Conservation (phyloP, 2,888 invertebrate genomes). For the Epicampocera succincta region DNA sequence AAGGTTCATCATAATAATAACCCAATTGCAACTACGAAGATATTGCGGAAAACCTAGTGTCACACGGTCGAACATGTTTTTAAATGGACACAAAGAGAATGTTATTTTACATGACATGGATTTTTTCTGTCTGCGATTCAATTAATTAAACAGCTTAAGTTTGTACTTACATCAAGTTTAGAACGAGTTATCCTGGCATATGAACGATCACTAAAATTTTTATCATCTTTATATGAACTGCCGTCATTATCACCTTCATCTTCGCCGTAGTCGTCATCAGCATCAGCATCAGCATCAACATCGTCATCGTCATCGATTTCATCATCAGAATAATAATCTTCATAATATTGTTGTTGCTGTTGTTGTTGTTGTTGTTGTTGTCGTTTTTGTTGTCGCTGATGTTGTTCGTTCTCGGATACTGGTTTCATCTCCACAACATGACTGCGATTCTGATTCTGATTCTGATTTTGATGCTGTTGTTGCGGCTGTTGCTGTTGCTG, state of each 20-base stretch:
- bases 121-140: too few relatives aligned
- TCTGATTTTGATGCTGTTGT: too few relatives aligned
- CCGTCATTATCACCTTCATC: constrained; percentile 63
- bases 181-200: constrained; percentile 70
- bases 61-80: too few relatives aligned
- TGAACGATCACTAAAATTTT: constrained; percentile 65
- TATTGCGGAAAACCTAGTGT: too few relatives aligned
- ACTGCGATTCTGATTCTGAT: not conserved
- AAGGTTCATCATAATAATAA: too few relatives aligned
- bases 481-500: too few relatives aligned
- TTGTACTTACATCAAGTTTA: constrained; percentile 66
- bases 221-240: constrained; percentile 59
- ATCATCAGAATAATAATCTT: constrained; percentile 64
- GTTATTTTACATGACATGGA: too few relatives aligned
- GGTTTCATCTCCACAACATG: constrained; percentile 38
- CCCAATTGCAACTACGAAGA: too few relatives aligned
- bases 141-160: not conserved
- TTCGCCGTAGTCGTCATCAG: constrained; percentile 68
- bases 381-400: constrained; percentile 11
- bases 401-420: constrained; percentile 50
- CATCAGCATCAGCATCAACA: constrained; percentile 50
- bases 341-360: not conserved
- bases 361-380: constrained; percentile 35
- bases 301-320: constrained; percentile 44
- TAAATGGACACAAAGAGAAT: not conserved